Percentiles rank a stretch among this genome's conserved stretches.
Conservation (phyloP, 2,113 vertebrate genomes). For the Colistium nudipinnis region DNA sequence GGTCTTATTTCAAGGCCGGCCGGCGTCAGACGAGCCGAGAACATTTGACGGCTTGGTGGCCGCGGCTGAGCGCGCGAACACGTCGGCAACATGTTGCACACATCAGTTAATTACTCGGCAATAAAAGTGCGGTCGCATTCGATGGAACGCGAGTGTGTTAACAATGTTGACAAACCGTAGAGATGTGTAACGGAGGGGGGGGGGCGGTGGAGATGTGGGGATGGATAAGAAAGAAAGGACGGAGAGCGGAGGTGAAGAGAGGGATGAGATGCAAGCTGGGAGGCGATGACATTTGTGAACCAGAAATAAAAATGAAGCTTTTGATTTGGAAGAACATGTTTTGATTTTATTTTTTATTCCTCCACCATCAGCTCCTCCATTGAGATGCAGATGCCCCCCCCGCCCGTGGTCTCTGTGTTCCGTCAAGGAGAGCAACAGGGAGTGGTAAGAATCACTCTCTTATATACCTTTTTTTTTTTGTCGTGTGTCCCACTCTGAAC, state of each 20-base stretch:
- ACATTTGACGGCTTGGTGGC: conserved; percentile 62
- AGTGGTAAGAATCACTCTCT: conserved; percentile 24
- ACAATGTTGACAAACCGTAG: conserved; percentile 40
- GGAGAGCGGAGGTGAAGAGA: background rate
- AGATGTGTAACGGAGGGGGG: conserved; percentile 17
- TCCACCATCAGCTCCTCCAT: conserved; percentile 14
- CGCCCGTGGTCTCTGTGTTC: conserved; percentile 45
- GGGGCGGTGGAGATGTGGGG: too few relatives aligned
- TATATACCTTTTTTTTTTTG: too few relatives aligned
- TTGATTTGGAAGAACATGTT: conserved; percentile 40
- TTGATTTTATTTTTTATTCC: conserved; percentile 39
- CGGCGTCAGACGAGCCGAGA: conserved; percentile 56
- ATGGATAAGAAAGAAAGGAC: background rate
- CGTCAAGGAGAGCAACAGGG: too few relatives aligned
- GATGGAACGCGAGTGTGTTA: conserved; percentile 48
- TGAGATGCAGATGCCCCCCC: conserved; percentile 47
- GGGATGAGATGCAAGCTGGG: too few relatives aligned
- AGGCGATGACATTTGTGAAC: conserved; percentile 5
- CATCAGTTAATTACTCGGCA: conserved; percentile 56
- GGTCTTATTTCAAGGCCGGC: conserved; percentile 75
- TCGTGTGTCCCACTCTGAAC: too few relatives aligned
- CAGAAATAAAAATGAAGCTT: conserved; percentile 2
- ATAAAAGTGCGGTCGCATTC: conserved; percentile 59
- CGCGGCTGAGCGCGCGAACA: conserved; percentile 30
- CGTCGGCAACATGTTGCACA: conserved; percentile 64